Conservation (phyloP, 2,113 vertebrate genomes). For the Halichoerus grypus region DNA sequence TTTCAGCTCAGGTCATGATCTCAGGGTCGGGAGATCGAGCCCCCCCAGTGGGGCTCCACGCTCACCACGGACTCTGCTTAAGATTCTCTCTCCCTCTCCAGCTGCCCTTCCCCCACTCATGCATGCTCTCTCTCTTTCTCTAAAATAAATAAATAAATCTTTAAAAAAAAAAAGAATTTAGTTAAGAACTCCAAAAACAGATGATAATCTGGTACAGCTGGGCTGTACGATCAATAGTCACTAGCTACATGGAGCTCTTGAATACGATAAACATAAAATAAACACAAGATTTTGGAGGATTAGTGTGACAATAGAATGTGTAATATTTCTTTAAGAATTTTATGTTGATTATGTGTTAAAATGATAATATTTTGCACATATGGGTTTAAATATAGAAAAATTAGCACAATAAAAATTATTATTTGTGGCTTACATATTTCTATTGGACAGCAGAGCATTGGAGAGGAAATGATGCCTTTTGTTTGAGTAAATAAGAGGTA, state of each 20-base stretch:
- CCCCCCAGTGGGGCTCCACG: background rate
- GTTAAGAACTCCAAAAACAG: background rate
- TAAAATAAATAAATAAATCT: background rate
- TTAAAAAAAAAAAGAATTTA: background rate
- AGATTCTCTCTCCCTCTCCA: background rate
- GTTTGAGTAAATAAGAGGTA: slow-evolving; percentile 21
- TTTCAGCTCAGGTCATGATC: background rate
- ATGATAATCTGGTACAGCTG: background rate
- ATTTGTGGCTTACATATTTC: background rate
- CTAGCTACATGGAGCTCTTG: background rate
- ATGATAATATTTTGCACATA: background rate
- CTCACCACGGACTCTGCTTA: background rate
- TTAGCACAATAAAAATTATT: background rate
- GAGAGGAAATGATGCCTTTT: background rate
- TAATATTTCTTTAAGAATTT: background rate
- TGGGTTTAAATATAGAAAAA: background rate
- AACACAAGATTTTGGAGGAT: background rate
- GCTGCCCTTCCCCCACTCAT: background rate
- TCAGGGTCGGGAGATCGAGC: background rate
- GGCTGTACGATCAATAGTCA: background rate
- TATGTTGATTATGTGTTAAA: background rate
- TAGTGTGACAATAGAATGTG: background rate
- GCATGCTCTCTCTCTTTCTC: background rate
- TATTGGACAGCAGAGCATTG: background rate
- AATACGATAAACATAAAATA: background rate